A percentile compares a stretch with the other conserved stretches of the same genome.
phyloP scores from a whole-genome alignment of 2,113 vertebrate genomes.

The Psilopogon haemacephalus region DNA sequence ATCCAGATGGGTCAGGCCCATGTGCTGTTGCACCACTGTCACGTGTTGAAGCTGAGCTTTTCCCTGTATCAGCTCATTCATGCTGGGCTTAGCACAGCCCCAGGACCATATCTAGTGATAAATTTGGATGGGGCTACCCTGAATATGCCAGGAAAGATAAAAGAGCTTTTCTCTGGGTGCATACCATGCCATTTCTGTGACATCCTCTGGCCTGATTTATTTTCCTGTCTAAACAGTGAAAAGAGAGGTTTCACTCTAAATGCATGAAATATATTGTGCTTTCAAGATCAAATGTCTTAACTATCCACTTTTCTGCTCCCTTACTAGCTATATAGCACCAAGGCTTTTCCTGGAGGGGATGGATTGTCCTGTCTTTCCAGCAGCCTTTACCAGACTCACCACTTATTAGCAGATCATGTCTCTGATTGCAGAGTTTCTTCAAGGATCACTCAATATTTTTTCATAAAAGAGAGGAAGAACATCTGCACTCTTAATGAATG shows the following conservation, averaged over 20 bases:
- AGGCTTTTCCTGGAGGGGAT: neutral
- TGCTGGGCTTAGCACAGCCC: neutral
- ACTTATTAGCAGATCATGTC: neutral
- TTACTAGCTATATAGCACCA: neutral
- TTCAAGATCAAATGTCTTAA: neutral
- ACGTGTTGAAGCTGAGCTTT: neutral
- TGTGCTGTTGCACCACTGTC: neutral
- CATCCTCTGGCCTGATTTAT: neutral
- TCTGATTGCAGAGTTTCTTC: neutral
- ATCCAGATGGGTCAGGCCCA: rapidly evolving
- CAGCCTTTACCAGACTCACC: neutral
- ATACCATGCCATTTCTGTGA: neutral
- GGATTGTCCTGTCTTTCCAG: neutral
- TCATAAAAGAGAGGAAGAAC: slow-evolving; percentile 54
- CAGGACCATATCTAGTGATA: neutral
- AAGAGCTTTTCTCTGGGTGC: neutral
- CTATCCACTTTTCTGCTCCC: neutral
- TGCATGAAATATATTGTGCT: neutral
- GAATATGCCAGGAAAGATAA: neutral
- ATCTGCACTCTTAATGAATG: slow-evolving; percentile 25
- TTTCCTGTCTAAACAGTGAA: neutral
- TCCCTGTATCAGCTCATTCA: neutral
- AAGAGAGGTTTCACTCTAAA: neutral
- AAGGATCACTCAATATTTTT: slow-evolving; percentile 58
- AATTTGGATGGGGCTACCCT: rapidly evolving